Evolutionary conservation across 2,888 invertebrate genomes (phyloP).

Genomic region (Diadegma fenestrale): DNA sequence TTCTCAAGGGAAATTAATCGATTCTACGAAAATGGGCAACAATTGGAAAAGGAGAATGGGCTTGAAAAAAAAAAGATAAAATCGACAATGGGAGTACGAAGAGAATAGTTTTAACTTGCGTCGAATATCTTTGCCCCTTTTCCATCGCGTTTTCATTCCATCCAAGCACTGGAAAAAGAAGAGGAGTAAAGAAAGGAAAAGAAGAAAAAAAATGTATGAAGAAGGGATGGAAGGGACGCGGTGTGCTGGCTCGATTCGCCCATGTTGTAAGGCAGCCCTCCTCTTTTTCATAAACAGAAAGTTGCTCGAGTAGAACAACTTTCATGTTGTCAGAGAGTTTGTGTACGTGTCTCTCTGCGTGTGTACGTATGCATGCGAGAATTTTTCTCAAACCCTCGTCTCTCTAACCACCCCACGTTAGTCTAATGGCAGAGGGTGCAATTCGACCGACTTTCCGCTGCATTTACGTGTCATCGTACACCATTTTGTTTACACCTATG

Average conservation of each 20-base stretch:
- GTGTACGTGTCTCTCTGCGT: background rate
- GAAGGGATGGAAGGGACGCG: constrained; percentile 4
- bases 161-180: background rate
- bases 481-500: constrained; percentile 1
- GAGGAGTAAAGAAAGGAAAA: constrained; percentile 23
- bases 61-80: background rate
- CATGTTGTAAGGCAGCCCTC: constrained; percentile 23
- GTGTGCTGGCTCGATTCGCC: constrained; percentile 46
- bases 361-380: constrained; percentile 22
- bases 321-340: constrained; percentile 45
- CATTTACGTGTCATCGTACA: constrained; percentile 42
- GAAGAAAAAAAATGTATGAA: constrained; percentile 32
- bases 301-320: constrained; percentile 62
- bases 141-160: constrained; percentile 44
- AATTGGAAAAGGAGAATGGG: background rate
- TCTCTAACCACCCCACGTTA: constrained; percentile 29
- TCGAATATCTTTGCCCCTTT: constrained; percentile 40
- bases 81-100: background rate
- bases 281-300: constrained; percentile 61
- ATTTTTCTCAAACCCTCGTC: constrained; percentile 31
- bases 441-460: constrained; percentile 60
- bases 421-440: constrained; percentile 36
- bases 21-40: background rate
- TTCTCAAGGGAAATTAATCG: background rate
- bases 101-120: constrained; percentile 26